Base-by-base conservation (phyloP, 2,888 invertebrate species). In the Stratiomys singularior region DNA sequence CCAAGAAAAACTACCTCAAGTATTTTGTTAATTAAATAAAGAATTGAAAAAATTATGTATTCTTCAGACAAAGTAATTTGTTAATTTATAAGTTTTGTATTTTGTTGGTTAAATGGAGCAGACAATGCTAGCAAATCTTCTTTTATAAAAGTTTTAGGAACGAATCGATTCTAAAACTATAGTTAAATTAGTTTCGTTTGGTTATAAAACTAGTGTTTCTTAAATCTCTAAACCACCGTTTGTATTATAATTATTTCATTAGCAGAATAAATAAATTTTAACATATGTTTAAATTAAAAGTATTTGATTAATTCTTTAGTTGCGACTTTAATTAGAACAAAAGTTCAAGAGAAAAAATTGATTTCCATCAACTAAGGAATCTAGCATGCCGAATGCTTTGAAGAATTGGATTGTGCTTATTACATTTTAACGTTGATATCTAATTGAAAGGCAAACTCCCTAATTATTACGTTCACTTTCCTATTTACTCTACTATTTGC, bases 1-100 rank as follows among this genome's bases (percentile, higher is more conserved):
- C 78, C 23, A 69, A 69, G 18, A n/a, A 15, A 52, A 69, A 44
- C 46, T 69, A 46, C 67, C 78, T 77, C 76, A 78, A 76, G 25
- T 72, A 69, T 67, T 76, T 66, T 63, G 60, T 56, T 3, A 18
- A 25, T 64, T 30, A 72, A 25, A 67, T 71, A 21, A 60, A 23
- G 21, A 25, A 18, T 25, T 46, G 23, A 69, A 21, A 9, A 66
- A 28, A 30, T 66, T 66, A 18, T 66, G 9, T 30, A 11, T 37
- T 66, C n/a, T 66, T n/a, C n/a, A n/a, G n/a, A n/a, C n/a, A n/a
- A n/a, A n/a, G n/a, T n/a, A n/a, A n/a, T n/a, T n/a, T n/a, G n/a
- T n/a, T n/a, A n/a, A n/a, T n/a, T n/a, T n/a, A n/a, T 11, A 66
- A 28, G 66, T 66, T 66, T 37, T 66, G 9, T 30, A 11, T 37